Evolutionary conservation across 2,797 vertebrate genomes (phyloP).

Genomic region (Dromococcyx pavoninus): DNA sequence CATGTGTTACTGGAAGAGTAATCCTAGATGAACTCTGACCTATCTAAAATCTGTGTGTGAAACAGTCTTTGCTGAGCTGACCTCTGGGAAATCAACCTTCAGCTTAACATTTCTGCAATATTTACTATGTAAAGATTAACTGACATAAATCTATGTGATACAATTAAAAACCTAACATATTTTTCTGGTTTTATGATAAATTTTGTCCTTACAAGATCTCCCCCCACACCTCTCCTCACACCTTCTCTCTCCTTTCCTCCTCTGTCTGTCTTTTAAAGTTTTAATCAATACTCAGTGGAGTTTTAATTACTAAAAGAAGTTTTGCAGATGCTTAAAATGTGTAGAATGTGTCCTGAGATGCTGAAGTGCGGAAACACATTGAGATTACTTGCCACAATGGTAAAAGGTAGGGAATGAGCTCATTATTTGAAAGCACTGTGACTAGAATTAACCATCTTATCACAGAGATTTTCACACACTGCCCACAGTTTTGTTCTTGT

Average conservation of each 20-base stretch:
- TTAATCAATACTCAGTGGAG: not conserved
- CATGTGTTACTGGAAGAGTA: not conserved
- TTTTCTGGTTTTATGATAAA: not conserved
- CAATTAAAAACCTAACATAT: not conserved
- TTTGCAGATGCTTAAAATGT: not conserved
- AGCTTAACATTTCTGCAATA: not conserved
- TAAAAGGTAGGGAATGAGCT: not conserved
- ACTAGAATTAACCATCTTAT: not conserved
- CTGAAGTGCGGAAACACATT: not conserved
- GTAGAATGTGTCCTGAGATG: not conserved
- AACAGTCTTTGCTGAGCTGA: not conserved
- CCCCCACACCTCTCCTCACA: fast-evolving
- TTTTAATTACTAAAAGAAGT: not conserved
- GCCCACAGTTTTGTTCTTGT: not conserved
- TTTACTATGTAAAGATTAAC: not conserved
- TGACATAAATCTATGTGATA: not conserved
- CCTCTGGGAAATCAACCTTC: not conserved
- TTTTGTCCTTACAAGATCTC: not conserved
- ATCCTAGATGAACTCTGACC: not conserved
- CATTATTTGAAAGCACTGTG: not conserved
- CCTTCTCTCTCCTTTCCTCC: not conserved
- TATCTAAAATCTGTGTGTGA: not conserved
- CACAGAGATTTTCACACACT: not conserved
- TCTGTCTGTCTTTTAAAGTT: not conserved
- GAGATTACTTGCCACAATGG: not conserved